A percentile compares a stretch with the other conserved stretches of the same genome.
Conservation (phyloP, 2,888 invertebrate species). For the Dichetophora obliterata region DNA sequence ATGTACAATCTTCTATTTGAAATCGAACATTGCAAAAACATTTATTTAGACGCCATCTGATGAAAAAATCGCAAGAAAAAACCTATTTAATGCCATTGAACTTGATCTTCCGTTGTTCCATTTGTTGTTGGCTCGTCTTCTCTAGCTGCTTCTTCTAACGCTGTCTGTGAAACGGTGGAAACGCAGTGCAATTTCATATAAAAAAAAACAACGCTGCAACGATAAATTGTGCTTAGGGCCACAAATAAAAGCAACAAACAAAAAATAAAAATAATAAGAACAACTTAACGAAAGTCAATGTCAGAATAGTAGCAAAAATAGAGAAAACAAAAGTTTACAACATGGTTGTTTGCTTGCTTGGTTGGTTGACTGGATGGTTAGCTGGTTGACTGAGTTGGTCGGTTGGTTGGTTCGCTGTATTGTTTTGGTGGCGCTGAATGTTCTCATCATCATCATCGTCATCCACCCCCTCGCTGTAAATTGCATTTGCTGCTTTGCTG, state of each 20-base stretch:
- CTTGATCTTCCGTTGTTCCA: constrained; percentile 55
- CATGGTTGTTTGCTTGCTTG: background rate
- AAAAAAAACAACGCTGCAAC: constrained; percentile 52
- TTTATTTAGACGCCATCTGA: constrained; percentile 11
- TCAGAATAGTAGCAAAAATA: background rate
- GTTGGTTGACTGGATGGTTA: too few species aligned
- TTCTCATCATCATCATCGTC: too few species aligned
- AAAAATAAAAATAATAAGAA: constrained; percentile 4
- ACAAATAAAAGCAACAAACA: constrained; percentile 6
- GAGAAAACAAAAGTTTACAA: background rate
- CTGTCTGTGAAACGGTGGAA: background rate
- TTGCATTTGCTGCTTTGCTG: background rate
- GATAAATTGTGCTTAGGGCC: constrained; percentile 51
- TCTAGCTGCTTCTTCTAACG: background rate
- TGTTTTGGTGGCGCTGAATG: too few species aligned
- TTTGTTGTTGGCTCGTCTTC: constrained; percentile 7
- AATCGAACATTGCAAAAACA: background rate
- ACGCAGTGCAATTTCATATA: too few species aligned
- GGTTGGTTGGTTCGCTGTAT: too few species aligned
- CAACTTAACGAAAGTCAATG: constrained; percentile 2
- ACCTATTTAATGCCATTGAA: constrained; percentile 58
- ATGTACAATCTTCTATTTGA: background rate
- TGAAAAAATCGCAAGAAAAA: background rate
- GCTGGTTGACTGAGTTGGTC: too few species aligned
- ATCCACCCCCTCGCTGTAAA: too few species aligned